Percentiles rank a stretch among this genome's conserved stretches.
Conservation (phyloP, 2,888 invertebrate species). For the Andrena trimmerana region DNA sequence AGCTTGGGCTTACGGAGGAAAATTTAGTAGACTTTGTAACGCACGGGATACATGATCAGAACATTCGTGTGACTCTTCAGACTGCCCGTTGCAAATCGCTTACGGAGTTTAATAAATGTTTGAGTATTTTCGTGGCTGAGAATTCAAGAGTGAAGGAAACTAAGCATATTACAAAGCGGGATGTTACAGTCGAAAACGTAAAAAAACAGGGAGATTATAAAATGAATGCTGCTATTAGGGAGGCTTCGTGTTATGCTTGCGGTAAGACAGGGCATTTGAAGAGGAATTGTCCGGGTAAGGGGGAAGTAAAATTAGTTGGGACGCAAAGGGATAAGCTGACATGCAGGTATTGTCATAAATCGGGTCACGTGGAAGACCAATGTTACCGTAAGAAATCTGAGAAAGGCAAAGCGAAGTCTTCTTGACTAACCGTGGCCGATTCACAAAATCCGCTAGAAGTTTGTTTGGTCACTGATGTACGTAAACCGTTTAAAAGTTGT, state of each 20-base stretch:
- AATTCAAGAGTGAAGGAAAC: not conserved
- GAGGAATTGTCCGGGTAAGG: not conserved
- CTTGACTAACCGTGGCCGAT: slow-evolving; percentile 13
- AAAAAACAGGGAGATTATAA: not conserved
- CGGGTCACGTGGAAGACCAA: not conserved
- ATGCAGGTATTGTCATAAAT: not conserved
- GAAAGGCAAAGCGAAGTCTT: not conserved
- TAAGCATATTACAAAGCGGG: not conserved
- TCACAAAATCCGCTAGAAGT: slow-evolving; percentile 7
- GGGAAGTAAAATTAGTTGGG: not conserved
- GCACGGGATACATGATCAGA: slow-evolving; percentile 31
- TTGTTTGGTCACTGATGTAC: not conserved
- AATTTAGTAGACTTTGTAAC: no score
- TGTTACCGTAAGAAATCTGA: not conserved
- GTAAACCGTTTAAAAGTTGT: slow-evolving; percentile 58
- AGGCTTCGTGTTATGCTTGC: not conserved
- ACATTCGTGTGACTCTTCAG: slow-evolving; percentile 31
- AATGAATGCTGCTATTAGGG: not conserved
- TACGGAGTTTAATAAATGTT: slow-evolving; percentile 39
- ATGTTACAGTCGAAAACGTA: not conserved
- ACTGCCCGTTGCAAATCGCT: not conserved
- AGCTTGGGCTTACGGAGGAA: no score
- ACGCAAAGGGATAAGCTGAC: not conserved
- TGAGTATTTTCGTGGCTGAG: not conserved
- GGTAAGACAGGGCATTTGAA: not conserved